Conservation (phyloP, 2,797 vertebrate genomes). For the Schizopygopsis malacanthus region DNA sequence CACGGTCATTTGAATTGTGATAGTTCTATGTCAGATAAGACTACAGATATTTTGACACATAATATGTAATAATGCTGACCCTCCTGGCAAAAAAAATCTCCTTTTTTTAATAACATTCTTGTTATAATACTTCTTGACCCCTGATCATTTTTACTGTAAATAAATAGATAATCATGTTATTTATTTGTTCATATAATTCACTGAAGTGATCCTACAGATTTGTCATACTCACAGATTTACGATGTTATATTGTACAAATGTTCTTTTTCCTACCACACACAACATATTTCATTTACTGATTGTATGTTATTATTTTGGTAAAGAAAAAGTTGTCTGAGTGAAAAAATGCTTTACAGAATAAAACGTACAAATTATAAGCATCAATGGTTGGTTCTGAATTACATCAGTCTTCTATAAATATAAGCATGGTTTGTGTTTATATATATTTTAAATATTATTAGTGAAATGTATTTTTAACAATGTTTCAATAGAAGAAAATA, state of each 20-base stretch:
- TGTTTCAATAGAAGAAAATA: neutral
- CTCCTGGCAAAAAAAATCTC: neutral
- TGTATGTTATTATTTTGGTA: slow-evolving; percentile 66
- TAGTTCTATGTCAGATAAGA: neutral
- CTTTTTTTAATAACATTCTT: neutral
- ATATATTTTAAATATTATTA: neutral
- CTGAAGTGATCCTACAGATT: neutral
- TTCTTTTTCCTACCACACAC: neutral
- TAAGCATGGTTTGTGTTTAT: neutral
- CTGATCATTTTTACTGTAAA: slow-evolving; percentile 21
- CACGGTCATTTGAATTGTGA: neutral
- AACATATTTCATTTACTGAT: neutral
- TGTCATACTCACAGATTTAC: neutral
- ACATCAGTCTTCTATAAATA: neutral
- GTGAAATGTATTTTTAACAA: neutral
- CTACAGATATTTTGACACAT: neutral
- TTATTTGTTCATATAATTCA: neutral
- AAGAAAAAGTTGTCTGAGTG: slow-evolving; percentile 81
- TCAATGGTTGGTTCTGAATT: neutral
- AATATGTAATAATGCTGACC: neutral
- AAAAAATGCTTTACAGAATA: neutral
- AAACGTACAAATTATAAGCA: neutral
- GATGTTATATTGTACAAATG: neutral
- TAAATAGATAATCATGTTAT: neutral
- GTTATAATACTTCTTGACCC: neutral